Evolutionary conservation across 1,140 invertebrate species (phyloP).

Genomic region (Sipha flava): DNA sequence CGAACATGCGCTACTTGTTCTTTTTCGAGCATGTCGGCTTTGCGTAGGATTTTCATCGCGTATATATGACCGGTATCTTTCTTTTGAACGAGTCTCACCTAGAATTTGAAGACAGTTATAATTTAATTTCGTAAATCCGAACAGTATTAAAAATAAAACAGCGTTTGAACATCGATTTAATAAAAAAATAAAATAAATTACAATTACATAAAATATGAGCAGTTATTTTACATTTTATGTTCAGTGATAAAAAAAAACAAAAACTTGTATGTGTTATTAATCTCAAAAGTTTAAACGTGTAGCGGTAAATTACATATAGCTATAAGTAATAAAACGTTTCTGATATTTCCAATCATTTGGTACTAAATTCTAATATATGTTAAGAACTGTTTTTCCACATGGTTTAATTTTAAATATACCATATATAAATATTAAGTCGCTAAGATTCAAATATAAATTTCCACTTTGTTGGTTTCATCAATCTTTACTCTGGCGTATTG

Average conservation of each 20-base stretch:
- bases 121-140: neutral
- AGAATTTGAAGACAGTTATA: slow-evolving; percentile 27
- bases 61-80: slow-evolving; percentile 99
- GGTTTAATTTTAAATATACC: neutral
- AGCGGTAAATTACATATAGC: no score
- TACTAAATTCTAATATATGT: neutral
- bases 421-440: no score
- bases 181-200: no score
- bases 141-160: no score
- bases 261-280: no score
- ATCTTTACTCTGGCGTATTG: neutral
- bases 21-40: slow-evolving; percentile 98
- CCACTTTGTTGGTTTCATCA: neutral
- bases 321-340: neutral
- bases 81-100: slow-evolving; percentile 96
- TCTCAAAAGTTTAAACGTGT: no score
- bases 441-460: neutral
- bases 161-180: no score
- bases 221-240: no score
- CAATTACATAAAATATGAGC: no score
- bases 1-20: slow-evolving; percentile 98
- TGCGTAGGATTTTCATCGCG: slow-evolving; percentile 99
- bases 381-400: neutral
- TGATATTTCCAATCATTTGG: neutral
- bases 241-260: no score